Evolutionary conservation across 2,113 vertebrate species (phyloP), one percentile per base, ranked within the genome.

Genomic region (Dipodomys spectabilis): DNA sequence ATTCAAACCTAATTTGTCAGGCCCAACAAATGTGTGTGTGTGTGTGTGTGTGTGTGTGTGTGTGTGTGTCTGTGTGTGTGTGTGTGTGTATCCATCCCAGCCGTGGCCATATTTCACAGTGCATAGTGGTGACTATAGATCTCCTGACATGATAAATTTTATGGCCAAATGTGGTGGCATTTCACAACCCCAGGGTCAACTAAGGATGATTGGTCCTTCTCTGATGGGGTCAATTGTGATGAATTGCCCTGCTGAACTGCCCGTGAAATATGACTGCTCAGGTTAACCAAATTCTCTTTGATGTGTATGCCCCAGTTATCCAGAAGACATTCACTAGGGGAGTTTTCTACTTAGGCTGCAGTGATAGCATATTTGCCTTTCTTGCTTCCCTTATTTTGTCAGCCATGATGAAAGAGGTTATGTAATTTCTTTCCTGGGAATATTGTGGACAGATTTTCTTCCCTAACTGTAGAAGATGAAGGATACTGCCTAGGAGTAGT

Each of bases 71-170:
- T 39, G 35, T 39, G 35, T 39, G 39, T 39, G 39, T 39, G 39
- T 39, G 39, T 39, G 39, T 39, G 39, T 39, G 39, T 39, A 39
- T 39, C 5, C 39, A 95, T 32, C 93, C 80, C 84, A 92, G 79
- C 72, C 88, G 87, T 93, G 91, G 67, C 80, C 89, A 93, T 97
- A 97, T 97, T 98, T 98, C 7, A 27, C 87, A 96, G 87, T 27
- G 32, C 57, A 35, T 95, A 80, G 88, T 83, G 69, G 67, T 96
- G 91, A 94, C 85, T 97, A 91, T 23, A 97, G 97, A 92, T 96
- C 97, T 97, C 93, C 80, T 86, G 96, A 60, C 88, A 97, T 98
- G 98, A 98, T 97, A 97, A 97, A 98, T 98, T 96, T 96, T 96
- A 96, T 81, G 96, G 97, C 95, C 97, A 97, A 97, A 95, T 86